A percentile compares a stretch with the other conserved stretches of the same genome.
These are phyloP conservation scores for Upupa epops DNA, from an alignment of 2,113 vertebrate genomes.

Conservation along the genomic window DNA sequence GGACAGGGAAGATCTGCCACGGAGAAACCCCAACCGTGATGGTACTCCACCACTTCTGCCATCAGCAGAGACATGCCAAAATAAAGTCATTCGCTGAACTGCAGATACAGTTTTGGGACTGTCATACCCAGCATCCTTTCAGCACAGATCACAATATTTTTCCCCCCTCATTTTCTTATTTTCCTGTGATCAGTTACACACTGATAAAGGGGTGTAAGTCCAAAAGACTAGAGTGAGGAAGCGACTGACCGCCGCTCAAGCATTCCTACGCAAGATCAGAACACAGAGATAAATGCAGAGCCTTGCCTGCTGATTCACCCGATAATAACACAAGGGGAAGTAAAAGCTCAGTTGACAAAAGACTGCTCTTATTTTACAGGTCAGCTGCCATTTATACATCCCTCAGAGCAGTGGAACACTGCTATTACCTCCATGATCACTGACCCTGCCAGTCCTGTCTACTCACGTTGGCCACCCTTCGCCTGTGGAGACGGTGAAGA, in stretches of 20 bases:
- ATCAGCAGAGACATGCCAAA: conserved; percentile 14
- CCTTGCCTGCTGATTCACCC: neutral
- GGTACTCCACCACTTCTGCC: neutral
- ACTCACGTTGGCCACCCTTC: conserved; percentile 98
- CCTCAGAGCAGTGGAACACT: neutral
- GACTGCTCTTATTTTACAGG: neutral
- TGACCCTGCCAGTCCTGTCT: neutral
- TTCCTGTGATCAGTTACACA: neutral
- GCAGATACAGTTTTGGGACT: neutral
- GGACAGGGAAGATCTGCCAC: neutral
- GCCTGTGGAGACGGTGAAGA: conserved; percentile 96
- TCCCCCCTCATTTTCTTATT: fast-evolving
- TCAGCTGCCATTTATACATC: neutral
- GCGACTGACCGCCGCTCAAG: neutral
- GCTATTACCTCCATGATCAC: neutral
- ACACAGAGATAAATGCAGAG: fast-evolving
- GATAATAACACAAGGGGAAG: neutral
- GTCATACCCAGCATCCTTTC: neutral
- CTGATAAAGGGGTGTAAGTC: neutral
- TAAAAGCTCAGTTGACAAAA: neutral
- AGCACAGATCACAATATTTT: neutral
- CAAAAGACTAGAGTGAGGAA: neutral
- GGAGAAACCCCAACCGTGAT: neutral
- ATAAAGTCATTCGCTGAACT: conserved; percentile 10
- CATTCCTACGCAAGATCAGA: neutral